These are phyloP conservation scores for Brachypteracias leptosomus DNA, from an alignment of 2,113 vertebrate genomes.

Conservation along the genomic window DNA sequence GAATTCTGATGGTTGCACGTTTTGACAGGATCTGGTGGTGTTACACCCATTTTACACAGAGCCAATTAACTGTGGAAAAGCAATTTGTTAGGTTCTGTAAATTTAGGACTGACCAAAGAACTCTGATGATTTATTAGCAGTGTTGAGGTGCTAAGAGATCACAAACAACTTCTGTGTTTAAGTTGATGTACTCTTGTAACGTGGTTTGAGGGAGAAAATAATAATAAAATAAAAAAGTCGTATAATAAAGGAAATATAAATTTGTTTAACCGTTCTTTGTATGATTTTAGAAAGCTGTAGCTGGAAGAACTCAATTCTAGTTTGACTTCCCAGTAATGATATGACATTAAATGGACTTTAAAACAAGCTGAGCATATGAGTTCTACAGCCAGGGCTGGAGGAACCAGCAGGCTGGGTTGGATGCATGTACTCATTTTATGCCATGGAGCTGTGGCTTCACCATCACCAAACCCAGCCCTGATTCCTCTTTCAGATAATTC, in stretches of 20 bases:
- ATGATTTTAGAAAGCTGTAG: neutral
- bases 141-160: neutral
- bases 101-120: neutral
- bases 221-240: too few relatives aligned
- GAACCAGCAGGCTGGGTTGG: neutral
- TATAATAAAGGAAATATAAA: neutral
- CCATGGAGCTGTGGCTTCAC: neutral
- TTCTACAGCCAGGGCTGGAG: neutral
- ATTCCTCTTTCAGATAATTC: neutral
- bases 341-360: neutral
- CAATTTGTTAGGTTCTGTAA: neutral
- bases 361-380: neutral
- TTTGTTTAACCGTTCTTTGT: neutral
- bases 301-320: neutral
- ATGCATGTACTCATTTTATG: accelerated
- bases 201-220: neutral
- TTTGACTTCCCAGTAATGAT: neutral
- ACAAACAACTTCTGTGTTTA: neutral
- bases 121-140: neutral
- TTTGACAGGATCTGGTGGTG: neutral
- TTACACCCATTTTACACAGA: neutral
- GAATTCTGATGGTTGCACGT: neutral
- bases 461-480: neutral
- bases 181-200: neutral
- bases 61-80: neutral